Evolutionary conservation across 2,113 vertebrate species (phyloP), one percentile per base, ranked within the genome.

Genomic region (Arvicanthis niloticus): DNA sequence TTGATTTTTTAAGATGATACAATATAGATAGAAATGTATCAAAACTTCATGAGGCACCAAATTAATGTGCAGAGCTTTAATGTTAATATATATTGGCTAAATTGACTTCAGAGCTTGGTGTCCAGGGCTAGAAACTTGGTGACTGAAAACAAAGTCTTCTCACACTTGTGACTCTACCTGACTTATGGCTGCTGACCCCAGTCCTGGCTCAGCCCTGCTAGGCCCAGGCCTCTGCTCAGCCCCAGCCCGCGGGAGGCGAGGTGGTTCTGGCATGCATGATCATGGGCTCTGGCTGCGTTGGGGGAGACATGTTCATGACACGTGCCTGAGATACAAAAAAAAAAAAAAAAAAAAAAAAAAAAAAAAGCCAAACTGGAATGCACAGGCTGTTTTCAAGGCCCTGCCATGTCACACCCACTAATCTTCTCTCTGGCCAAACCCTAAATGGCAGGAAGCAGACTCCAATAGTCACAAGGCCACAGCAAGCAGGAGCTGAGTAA

Each of bases 111-210:
- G n/a, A 87, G 31, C 45, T 68, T 48, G 3, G 4, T 42, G 37
- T 26, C 13, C 26, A 16, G n/a, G 7, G 9, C 51, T 78, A 37
- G 76, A 29, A 42, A 65, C 40, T 21, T 22, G 58, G 73, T 31
- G 87, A 31, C 56, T 93, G 84, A 88, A 90, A 75, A 82, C n/a
- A 88, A 84, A n/a, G 31, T 58, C 77, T 48, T 90, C 68, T 87
- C 62, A 87, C n/a, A 65, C 58, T 88, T 19, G 0, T 0, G 1
- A 48, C 31, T 80, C 76, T 72, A 29, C 62, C 91, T 53, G 34
- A 9, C 6, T 76, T 40, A 91, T 7, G 56, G 34, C 34, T 53
- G 62, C 17, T 72, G 19, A 40, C 58, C 51, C 34, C 29, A 60
- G 48, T 16, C 42, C 3, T 3, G 40, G 10, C 73, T 37, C 58